These are phyloP conservation scores for Uria aalge DNA, from an alignment of 2,113 vertebrate species.

Conservation along the genomic window DNA sequence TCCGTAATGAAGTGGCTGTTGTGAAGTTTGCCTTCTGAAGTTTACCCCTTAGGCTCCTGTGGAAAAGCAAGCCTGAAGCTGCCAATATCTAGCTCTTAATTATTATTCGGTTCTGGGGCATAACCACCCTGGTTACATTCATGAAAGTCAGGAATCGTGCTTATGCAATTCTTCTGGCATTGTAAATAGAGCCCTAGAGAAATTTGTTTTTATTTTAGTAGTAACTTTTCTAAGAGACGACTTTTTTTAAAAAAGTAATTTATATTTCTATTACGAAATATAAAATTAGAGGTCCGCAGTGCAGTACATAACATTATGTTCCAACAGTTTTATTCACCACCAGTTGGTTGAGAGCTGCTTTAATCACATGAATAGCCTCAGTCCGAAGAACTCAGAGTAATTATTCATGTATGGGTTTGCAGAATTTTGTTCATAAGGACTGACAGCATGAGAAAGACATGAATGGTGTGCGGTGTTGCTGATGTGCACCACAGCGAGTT, in stretches of 20 bases:
- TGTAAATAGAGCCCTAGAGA: conserved; percentile 21
- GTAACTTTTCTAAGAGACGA: background rate
- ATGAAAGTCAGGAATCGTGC: background rate
- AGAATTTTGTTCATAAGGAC: background rate
- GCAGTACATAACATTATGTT: background rate
- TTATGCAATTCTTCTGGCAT: conserved; percentile 28
- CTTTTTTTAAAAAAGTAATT: background rate
- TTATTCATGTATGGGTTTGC: background rate
- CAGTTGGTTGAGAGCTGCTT: background rate
- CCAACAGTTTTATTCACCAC: background rate
- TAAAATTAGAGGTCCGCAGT: background rate
- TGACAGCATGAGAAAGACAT: background rate
- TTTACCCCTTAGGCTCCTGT: conserved; percentile 36
- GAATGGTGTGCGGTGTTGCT: background rate
- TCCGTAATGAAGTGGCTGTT: conserved; percentile 25
- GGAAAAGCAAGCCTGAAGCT: conserved; percentile 50
- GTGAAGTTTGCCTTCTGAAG: conserved; percentile 40
- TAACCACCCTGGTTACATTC: conserved; percentile 52
- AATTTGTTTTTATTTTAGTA: conserved; percentile 30
- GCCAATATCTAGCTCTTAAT: conserved; percentile 62
- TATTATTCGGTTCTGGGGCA: conserved; percentile 46
- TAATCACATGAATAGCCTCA: background rate
- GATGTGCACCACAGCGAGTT: background rate
- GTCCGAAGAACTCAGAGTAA: background rate
- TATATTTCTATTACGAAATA: background rate